Percentiles rank a stretch among this genome's conserved stretches.
phyloP scores from a whole-genome alignment of 1,140 invertebrate genomes.

The Hyles vespertilio region DNA sequence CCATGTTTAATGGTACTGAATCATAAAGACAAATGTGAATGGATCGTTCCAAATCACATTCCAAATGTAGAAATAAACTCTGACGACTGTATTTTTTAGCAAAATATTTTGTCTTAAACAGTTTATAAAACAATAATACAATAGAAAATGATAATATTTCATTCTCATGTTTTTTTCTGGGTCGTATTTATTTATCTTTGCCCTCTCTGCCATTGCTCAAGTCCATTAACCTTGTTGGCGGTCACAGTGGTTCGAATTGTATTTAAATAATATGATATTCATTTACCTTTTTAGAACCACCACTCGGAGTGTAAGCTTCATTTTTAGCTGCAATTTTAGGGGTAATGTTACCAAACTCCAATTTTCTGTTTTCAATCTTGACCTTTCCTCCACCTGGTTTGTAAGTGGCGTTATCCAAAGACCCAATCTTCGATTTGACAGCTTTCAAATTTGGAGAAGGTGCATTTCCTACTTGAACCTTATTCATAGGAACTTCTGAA shows the following conservation, averaged over 20 bases:
- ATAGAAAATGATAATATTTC: no score
- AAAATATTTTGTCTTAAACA: slow-evolving; percentile 3
- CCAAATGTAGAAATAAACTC: no score
- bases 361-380: slow-evolving; percentile 91
- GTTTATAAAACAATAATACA: no score
- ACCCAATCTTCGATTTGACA: slow-evolving; percentile 95
- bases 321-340: slow-evolving; percentile 94
- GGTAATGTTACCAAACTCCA: slow-evolving; percentile 87
- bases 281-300: slow-evolving; percentile 93
- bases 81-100: no score
- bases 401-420: slow-evolving; percentile 92
- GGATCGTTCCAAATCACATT: no score
- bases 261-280: slow-evolving; percentile 6
- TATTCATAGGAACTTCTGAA: slow-evolving; percentile 93
- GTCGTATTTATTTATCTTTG: no score
- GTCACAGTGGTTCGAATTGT: not conserved
- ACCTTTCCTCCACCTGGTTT: slow-evolving; percentile 94
- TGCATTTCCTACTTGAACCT: slow-evolving; percentile 92
- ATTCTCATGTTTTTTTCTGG: no score
- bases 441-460: slow-evolving; percentile 94
- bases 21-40: no score
- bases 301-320: slow-evolving; percentile 90
- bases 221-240: no score
- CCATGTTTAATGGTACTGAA: no score
- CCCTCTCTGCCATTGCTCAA: no score